Evolutionary conservation across 1,140 invertebrate genomes (phyloP).

Genomic region (Teleopsis dalmanni): DNA sequence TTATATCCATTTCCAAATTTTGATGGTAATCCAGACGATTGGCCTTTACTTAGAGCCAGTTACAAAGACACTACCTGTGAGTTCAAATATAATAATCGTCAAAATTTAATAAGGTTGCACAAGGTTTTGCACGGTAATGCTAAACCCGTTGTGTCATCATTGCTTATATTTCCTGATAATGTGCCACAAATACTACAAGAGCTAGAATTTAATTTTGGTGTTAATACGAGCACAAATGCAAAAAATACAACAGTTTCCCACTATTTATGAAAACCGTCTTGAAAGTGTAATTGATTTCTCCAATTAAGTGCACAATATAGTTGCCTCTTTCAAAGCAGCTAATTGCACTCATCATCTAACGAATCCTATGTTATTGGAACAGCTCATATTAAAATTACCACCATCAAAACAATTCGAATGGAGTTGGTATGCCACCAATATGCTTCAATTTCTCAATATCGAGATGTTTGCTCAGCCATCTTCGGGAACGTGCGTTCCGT

Average conservation of each 20-base stretch:
- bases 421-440: not conserved
- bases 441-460: not conserved
- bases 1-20: too few relatives aligned
- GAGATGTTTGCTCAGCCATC: not conserved
- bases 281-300: not conserved
- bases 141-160: not conserved
- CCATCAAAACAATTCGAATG: not conserved
- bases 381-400: not conserved
- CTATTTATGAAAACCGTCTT: not conserved
- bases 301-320: not conserved
- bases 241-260: not conserved
- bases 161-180: constrained; percentile 4
- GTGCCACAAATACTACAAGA: not conserved
- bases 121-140: constrained; percentile 6
- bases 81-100: constrained; percentile 1
- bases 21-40: constrained; percentile 4
- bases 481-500: too few relatives aligned
- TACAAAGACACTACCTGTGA: constrained; percentile 2
- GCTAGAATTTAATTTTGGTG: not conserved
- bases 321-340: not conserved
- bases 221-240: not conserved
- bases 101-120: constrained; percentile 8
- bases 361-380: not conserved
- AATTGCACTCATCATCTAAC: not conserved
- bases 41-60: constrained; percentile 1